Base-by-base conservation (phyloP, 30 jellyfish, hydroid and myxozoan genomes). In the Chironex yamaguchii region DNA sequence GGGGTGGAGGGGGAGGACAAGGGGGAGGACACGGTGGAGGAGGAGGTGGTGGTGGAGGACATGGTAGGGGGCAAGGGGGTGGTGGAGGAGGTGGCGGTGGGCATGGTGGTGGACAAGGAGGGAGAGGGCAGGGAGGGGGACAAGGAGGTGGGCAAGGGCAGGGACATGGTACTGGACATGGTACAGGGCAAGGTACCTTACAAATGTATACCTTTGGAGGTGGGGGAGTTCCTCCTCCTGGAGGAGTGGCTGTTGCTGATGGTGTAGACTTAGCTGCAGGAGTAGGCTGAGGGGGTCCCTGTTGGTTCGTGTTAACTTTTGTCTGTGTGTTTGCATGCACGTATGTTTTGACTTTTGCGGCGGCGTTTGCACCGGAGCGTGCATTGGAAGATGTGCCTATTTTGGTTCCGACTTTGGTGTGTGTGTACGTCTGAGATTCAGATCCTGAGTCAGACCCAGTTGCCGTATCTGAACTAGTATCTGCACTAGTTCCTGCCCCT, bases 281-380 rank as follows among this genome's bases (percentile, higher is more conserved):
- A 22, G 97, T 90, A 14, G 95, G 67, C 35, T 36, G 91, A 4
- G 96, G 92, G 6, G 97, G 94, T 30, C 90, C 91, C 67, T 94
- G 74, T 79, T 88, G 97, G 20, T 89, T 87, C 6, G 97, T 94
- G 25, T 71, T 76, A 1, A 94, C 97, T 70, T 90, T 94, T 17
- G 99, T 94, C 36, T 94, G 92, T 11, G 97, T 94, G 84, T 70
- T 88, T 0, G 99, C 97, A 62, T 94, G 96, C 25, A 97, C 99
- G 63, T 63, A 94, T 20, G 99, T 90, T 72, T 94, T 94, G 67
- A 90, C 99, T 90, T 90, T 89, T 9, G 99, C 96, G n/a, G 99
- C 99, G 29, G 95, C 90, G 65, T 89, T 89, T 17, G 99, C 97
- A 23, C 97, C 97, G 22, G 98, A 78, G 24, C 96, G 79, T 21